Evolutionary conservation across 2,797 vertebrate genomes (phyloP), one percentile per base, ranked within the genome.

Genomic region (Poecilia gillii): DNA sequence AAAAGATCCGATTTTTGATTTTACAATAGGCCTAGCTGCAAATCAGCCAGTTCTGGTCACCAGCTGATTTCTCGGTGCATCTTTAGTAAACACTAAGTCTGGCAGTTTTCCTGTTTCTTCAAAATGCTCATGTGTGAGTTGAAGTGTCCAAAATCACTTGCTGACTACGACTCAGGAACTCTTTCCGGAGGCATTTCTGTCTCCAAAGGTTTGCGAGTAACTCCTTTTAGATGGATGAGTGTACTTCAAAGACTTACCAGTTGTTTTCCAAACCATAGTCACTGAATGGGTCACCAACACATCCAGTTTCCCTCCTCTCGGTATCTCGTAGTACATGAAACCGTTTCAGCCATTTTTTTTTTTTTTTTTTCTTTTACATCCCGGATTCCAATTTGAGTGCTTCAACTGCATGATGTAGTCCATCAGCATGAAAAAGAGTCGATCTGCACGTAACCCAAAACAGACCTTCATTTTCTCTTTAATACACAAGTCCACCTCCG

Each of bases 361-460:
- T 88, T 55, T 0, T 53, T 90, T 89, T 88, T 25, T 53, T 9
- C 8, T 53, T 53, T 53, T 89, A 92, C 94, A 95, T 95, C 90
- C 78, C 28, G 84, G 89, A 90, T 92, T 53, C 92, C 92, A 94
- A 86, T 92, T 90, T 91, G 91, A 93, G 93, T 89, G 87, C 91
- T 92, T 90, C 93, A 93, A 88, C 93, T 95, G 96, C 96, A 96
- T 96, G 95, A 94, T 89, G 83, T 94, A 91, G 90, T 92, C 89
- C 93, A 94, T 96, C 93, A 96, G 96, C 96, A 96, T 96, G 96
- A 93, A 53, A 53, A 93, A 86, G 93, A 93, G 90, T 95, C 92
- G 88, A 92, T 91, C 94, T 95, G 94, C 94, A 93, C 91, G 94
- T 94, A 92, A 93, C 91, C 87, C 90, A 88, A 91, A 91, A 80